phyloP scores from a whole-genome alignment of 2,797 vertebrate species.

The Oreortyx pictus region DNA sequence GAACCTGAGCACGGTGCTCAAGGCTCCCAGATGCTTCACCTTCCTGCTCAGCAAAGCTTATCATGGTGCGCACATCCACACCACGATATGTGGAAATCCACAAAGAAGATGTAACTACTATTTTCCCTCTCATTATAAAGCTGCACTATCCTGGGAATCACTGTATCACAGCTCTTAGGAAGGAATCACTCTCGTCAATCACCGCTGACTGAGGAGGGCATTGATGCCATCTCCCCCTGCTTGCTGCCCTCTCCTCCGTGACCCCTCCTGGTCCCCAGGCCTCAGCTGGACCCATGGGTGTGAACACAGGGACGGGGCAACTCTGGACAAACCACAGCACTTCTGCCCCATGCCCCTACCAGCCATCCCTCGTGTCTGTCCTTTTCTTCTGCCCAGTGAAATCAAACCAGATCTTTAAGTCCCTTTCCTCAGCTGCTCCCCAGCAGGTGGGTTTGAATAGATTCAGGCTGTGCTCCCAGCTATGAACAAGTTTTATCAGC shows the following conservation, averaged over 20 bases:
- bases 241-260: not conserved
- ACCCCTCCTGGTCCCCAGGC: not conserved
- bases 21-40: not conserved
- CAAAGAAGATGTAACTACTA: conserved; percentile 25
- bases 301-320: not conserved
- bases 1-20: not conserved
- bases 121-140: conserved; percentile 65
- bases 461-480: not conserved
- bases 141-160: conserved; percentile 64
- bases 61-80: not conserved
- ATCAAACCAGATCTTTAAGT: not conserved
- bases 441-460: not conserved
- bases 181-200: conserved; percentile 69
- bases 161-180: conserved; percentile 65
- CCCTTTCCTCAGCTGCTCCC: not conserved
- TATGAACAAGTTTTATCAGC: not conserved
- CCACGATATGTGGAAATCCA: not conserved
- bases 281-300: not conserved
- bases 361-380: not conserved
- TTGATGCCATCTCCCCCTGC: not conserved
- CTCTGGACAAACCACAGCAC: not conserved
- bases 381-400: not conserved
- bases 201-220: conserved; percentile 43
- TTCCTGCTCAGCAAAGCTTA: not conserved
- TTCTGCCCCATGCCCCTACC: not conserved